These are phyloP conservation scores for Hoplodrina blanda DNA, from an alignment of 2,888 invertebrate species.

Conservation along the genomic window DNA sequence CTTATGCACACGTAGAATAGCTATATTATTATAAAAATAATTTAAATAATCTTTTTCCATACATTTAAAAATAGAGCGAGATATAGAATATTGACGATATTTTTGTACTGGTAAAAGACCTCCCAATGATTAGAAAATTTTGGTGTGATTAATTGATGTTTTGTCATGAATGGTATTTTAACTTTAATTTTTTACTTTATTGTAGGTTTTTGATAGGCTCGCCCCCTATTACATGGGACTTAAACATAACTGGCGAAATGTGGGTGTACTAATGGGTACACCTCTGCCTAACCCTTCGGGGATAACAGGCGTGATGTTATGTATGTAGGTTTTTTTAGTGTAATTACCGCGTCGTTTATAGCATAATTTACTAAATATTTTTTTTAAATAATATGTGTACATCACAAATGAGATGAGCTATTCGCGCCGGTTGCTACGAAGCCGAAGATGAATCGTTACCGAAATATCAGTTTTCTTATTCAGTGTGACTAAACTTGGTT, in stretches of 20 bases:
- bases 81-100: slow-evolving; percentile 75
- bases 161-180: slow-evolving; percentile 59
- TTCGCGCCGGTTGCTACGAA: slow-evolving; percentile 66
- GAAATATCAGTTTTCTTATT: slow-evolving; percentile 64
- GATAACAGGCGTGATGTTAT: too few relatives aligned
- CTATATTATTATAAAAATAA: slow-evolving; percentile 49
- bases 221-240: too few relatives aligned
- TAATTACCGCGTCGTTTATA: slow-evolving; percentile 68
- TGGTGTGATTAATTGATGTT: slow-evolving; percentile 65
- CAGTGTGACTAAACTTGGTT: slow-evolving; percentile 59
- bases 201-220: too few relatives aligned
- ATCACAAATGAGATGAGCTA: slow-evolving; percentile 76
- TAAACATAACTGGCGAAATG: too few relatives aligned
- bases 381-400: slow-evolving; percentile 72
- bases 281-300: too few relatives aligned
- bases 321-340: too few relatives aligned
- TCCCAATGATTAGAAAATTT: slow-evolving; percentile 68
- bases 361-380: slow-evolving; percentile 79
- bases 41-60: slow-evolving; percentile 57
- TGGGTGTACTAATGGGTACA: too few relatives aligned
- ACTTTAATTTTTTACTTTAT: slow-evolving; percentile 61
- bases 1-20: slow-evolving; percentile 60
- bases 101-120: slow-evolving; percentile 87
- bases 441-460: slow-evolving; percentile 82
- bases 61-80: slow-evolving; percentile 56